phyloP scores from a whole-genome alignment of 2,888 invertebrate species.

The Acanthacorydalis orientalis region DNA sequence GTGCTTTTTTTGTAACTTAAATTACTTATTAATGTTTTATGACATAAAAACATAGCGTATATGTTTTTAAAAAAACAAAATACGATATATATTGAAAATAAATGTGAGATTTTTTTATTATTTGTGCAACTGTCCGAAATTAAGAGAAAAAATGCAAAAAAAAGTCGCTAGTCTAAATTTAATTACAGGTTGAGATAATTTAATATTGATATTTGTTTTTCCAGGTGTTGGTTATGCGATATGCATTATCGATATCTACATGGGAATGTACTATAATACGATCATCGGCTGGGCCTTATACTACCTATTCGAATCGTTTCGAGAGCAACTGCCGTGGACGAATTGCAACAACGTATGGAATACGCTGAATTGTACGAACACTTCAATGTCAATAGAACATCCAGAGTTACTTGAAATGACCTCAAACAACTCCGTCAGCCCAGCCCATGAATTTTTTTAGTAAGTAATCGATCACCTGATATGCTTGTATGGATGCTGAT shows the following conservation, averaged over 20 bases:
- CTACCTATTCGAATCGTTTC: slow-evolving; percentile 72
- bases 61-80: no score
- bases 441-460: slow-evolving; percentile 82
- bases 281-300: slow-evolving; percentile 94
- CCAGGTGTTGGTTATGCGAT: slow-evolving; percentile 91
- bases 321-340: slow-evolving; percentile 71
- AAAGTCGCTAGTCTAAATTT: no score
- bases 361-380: slow-evolving; percentile 54
- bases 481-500: no score
- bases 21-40: no score
- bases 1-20: no score
- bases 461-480: slow-evolving; percentile 28
- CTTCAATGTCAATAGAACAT: slow-evolving; percentile 25
- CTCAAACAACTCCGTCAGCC: slow-evolving; percentile 44
- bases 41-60: no score
- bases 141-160: no score
- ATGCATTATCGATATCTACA: slow-evolving; percentile 87
- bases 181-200: no score
- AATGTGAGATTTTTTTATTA: no score
- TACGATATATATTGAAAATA: no score
- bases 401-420: slow-evolving; percentile 18
- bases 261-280: slow-evolving; percentile 95
- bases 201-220: slow-evolving; percentile 9
- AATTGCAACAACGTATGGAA: slow-evolving; percentile 78
- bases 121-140: no score